These are phyloP conservation scores for Cyprinodon tularosa DNA, from an alignment of 2,113 vertebrate genomes.

Conservation along the genomic window DNA sequence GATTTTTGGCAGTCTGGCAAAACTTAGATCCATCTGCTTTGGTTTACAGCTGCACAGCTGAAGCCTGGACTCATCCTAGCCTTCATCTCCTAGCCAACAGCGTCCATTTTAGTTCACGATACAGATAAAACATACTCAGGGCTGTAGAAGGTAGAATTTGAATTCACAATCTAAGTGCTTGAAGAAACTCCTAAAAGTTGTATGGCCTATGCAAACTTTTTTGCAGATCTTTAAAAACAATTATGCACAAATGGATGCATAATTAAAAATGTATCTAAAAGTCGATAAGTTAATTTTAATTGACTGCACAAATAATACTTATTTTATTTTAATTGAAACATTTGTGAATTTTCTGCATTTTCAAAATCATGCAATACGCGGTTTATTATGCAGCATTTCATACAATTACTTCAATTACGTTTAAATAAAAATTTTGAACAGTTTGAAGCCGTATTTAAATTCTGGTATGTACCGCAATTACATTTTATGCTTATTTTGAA, in stretches of 20 bases:
- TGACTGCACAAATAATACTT: not conserved
- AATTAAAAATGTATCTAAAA: not conserved
- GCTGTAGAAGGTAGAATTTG: constrained; percentile 22
- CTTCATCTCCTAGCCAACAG: constrained; percentile 61
- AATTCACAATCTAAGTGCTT: not conserved
- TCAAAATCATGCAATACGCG: not conserved
- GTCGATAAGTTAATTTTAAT: constrained; percentile 25
- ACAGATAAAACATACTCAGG: constrained; percentile 29
- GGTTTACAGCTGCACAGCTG: constrained; percentile 73
- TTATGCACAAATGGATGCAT: not conserved
- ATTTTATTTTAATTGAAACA: constrained; percentile 1
- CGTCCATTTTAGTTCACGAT: constrained; percentile 79
- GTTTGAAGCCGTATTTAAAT: constrained; percentile 12
- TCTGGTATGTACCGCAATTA: not conserved
- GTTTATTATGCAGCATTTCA: constrained; percentile 6
- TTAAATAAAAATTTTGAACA: not conserved
- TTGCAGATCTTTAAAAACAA: not conserved
- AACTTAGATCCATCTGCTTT: constrained; percentile 58
- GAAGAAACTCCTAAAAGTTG: not conserved
- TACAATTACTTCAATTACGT: not conserved
- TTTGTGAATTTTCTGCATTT: constrained; percentile 18
- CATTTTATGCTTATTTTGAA: not conserved
- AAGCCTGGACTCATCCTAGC: constrained; percentile 62
- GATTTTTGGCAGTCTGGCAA: constrained; percentile 73
- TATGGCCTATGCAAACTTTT: constrained; percentile 16